Evolutionary conservation across 2,888 invertebrate genomes (phyloP).

Genomic region (Chaetoderma sp.): DNA sequence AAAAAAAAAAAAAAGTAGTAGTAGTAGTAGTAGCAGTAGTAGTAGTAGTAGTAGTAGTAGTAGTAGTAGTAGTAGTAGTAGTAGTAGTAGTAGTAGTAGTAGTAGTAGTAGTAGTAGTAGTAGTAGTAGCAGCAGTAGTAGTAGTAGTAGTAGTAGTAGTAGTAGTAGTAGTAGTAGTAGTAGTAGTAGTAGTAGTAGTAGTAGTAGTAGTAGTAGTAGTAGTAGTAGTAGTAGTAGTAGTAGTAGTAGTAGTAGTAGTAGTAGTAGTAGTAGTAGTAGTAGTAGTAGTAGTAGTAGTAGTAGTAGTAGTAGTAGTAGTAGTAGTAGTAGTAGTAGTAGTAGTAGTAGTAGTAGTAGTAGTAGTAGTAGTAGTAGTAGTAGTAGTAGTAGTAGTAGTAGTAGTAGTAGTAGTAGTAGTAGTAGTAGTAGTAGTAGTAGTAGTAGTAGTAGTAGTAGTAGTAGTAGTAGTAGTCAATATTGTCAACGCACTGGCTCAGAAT

Average conservation of each 20-base stretch:
- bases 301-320: too few relatives aligned
- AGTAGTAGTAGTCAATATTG: too few relatives aligned
- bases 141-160: conserved; percentile 31
- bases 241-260: neutral
- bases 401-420: conserved; percentile 35
- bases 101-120: conserved; percentile 31
- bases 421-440: conserved; percentile 31
- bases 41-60: conserved; percentile 31
- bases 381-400: conserved; percentile 33
- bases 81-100: conserved; percentile 35
- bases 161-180: too few relatives aligned
- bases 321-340: too few relatives aligned
- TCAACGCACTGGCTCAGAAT: too few relatives aligned
- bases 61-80: conserved; percentile 33
- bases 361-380: conserved; percentile 32
- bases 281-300: too few relatives aligned
- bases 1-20: too few relatives aligned
- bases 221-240: too few relatives aligned
- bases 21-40: too few relatives aligned
- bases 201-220: too few relatives aligned
- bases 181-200: too few relatives aligned
- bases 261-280: too few relatives aligned
- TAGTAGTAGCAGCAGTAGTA: conserved; percentile 33
- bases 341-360: conserved; percentile 24
- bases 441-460: conserved; percentile 33